Percentiles rank a stretch among this genome's conserved stretches.
Conservation (phyloP, 2,797 vertebrate species). For the Sciurus carolinensis region DNA sequence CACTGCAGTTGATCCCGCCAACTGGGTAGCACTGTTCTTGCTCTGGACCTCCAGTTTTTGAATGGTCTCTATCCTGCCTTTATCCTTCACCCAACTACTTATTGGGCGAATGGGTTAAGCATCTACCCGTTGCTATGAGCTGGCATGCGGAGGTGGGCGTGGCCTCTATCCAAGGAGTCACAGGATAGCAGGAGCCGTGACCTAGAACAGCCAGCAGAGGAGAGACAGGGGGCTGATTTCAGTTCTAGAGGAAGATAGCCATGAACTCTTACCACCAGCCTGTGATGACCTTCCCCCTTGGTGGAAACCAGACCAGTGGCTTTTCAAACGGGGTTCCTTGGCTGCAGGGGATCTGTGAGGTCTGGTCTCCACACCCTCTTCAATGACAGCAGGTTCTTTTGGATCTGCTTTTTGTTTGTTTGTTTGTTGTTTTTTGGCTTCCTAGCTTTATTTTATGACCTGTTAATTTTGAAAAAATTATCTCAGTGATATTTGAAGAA, state of each 20-base stretch:
- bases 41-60: background rate
- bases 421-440: background rate
- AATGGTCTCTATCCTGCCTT: background rate
- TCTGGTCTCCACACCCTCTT: background rate
- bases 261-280: background rate
- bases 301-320: background rate
- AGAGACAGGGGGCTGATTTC: too few species aligned
- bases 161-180: background rate
- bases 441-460: too few species aligned
- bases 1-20: rapidly evolving
- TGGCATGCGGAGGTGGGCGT: background rate
- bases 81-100: background rate
- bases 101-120: background rate
- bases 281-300: background rate
- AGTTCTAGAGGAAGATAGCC: background rate
- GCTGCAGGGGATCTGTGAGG: background rate
- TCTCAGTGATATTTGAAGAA: too few species aligned
- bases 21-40: background rate
- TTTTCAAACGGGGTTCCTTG: background rate
- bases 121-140: background rate
- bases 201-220: background rate
- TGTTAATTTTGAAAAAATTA: too few species aligned
- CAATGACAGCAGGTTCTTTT: background rate
- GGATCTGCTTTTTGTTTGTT: background rate
- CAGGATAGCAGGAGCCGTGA: background rate